Percentiles rank a stretch among this genome's conserved stretches.
phyloP scores from a whole-genome alignment of 2,113 vertebrate genomes.

The Cochlearius cochlearius region DNA sequence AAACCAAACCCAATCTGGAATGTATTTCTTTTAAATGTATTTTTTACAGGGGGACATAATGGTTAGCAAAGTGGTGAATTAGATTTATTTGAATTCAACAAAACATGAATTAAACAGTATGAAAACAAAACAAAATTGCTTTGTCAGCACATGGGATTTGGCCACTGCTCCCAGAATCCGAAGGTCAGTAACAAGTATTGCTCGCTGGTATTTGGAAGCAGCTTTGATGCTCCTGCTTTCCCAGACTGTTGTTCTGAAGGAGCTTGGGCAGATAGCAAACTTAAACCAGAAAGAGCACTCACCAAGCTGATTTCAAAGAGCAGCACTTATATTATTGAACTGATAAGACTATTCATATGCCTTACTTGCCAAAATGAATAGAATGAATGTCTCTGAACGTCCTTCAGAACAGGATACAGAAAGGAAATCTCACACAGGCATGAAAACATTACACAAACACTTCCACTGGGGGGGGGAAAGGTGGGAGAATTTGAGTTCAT shows the following conservation, averaged over 20 bases:
- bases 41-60: not conserved
- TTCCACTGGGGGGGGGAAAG: not conserved
- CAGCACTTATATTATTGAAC: not conserved
- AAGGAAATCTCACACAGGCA: not conserved
- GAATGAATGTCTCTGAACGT: not conserved
- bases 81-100: not conserved
- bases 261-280: not conserved
- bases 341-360: not conserved
- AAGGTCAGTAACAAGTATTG: not conserved
- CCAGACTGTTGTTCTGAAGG: not conserved
- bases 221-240: not conserved
- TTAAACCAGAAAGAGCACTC: not conserved
- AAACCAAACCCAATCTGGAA: not conserved
- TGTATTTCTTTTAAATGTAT: not conserved
- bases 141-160: not conserved
- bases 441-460: conserved; percentile 11
- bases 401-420: not conserved
- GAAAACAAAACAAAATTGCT: not conserved
- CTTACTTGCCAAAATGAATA: not conserved
- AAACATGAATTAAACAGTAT: not conserved
- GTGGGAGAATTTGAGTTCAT: not conserved
- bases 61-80: not conserved
- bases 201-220: not conserved
- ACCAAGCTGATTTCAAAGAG: not conserved
- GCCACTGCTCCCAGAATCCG: not conserved